Evolutionary conservation across 2,888 invertebrate species (phyloP), one percentile per base, ranked within the genome.

Genomic region (Latrodectus elegans): DNA sequence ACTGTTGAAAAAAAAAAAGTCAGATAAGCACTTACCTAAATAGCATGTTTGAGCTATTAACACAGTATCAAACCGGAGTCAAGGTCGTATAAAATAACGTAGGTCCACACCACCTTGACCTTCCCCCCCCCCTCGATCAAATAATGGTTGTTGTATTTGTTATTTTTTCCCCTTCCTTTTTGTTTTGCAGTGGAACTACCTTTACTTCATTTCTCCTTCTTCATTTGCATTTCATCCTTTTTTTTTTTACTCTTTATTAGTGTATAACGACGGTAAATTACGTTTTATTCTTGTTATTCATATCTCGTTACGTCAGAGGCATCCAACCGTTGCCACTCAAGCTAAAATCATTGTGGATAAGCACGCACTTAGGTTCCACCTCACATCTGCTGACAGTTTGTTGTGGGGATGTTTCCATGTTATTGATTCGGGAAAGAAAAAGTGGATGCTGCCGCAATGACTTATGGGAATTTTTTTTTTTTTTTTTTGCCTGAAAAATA

Each of bases 1-100:
- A 38, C 38, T 38, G 3, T 38, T 1, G 4, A 38, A 38, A 38
- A 38, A 38, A 38, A 38, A 38, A 38, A 38, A 38, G 4, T 38
- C 38, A 38, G 38, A 38, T 4, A 38, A 38, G 60, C 68, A 68
- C 22, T 64, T 76, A 77, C 65, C 53, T 67, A 67, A 81, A 74
- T 52, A 65, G 53, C 72, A 60, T 64, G 80, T 64, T 22, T 49
- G 80, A 64, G 22, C 81, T 65, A 81, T 81, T 81, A 81, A 67
- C 81, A 53, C 64, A 64, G 73, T 72, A 81, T 81, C 73, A 81
- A 73, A 65, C 65, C 10, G 52, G 74, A 81, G 81, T 81, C 81
- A 81, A 81, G 81, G 81, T 81, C 73, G 73, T 6, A 15, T 38
- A n/a, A 26, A 15, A 65, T 64, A 65, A 64, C 17, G 53, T 15